phyloP scores from a whole-genome alignment of 2,888 invertebrate genomes.

The Arrhopalites spinosus region DNA sequence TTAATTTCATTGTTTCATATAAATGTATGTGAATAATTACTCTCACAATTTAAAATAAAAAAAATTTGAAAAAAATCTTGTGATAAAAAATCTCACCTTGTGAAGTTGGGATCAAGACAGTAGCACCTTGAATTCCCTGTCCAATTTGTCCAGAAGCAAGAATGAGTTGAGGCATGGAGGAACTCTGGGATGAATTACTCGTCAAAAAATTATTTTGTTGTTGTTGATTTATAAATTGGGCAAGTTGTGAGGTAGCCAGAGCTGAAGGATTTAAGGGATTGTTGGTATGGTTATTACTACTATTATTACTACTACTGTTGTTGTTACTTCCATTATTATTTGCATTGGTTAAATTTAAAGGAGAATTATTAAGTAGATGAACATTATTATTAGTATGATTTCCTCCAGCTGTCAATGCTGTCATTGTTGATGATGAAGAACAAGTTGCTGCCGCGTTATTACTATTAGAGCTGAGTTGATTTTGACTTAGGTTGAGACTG shows the following conservation, averaged over 20 bases:
- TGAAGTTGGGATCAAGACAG: constrained; percentile 91
- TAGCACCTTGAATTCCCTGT: constrained; percentile 91
- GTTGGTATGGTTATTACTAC: not conserved
- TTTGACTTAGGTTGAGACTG: constrained; percentile 17
- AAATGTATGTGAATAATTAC: no score
- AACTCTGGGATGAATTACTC: constrained; percentile 17
- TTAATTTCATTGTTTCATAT: no score
- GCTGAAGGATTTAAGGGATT: not conserved
- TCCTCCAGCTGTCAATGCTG: not conserved
- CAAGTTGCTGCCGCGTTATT: not conserved
- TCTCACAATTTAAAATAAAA: no score
- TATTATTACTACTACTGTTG: not conserved
- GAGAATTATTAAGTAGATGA: constrained; percentile 42
- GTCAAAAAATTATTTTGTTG: not conserved
- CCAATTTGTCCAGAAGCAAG: constrained; percentile 88
- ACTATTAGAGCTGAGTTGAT: constrained; percentile 21
- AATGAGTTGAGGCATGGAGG: constrained; percentile 82
- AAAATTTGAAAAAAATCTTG: no score
- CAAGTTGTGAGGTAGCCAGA: constrained; percentile 37
- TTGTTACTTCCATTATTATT: constrained; percentile 1
- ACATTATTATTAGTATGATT: constrained; percentile 1
- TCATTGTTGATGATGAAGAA: constrained; percentile 3
- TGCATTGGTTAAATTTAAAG: constrained; percentile 49
- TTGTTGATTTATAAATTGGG: constrained; percentile 44
- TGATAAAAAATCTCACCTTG: constrained; percentile 73